Evolutionary conservation across 2,797 vertebrate species (phyloP).

Genomic region (Crocidura indochinensis): DNA sequence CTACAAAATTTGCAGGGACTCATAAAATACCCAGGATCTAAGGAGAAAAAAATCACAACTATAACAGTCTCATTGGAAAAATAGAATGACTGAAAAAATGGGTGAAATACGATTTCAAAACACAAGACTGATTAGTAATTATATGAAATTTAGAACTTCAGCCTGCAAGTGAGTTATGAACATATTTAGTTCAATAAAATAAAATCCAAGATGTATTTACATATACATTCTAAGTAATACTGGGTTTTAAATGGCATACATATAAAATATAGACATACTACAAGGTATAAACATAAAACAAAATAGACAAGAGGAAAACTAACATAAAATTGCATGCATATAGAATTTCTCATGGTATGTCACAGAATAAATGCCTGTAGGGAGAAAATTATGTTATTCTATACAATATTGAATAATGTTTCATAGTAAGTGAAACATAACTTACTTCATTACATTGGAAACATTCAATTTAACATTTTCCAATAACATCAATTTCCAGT

Average conservation of each 20-base stretch:
- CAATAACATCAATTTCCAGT: constrained; percentile 5
- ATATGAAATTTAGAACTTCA: neutral
- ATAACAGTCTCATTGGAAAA: neutral
- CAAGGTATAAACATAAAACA: neutral
- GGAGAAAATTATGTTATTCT: constrained; percentile 1
- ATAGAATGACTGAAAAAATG: neutral
- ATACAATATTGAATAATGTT: neutral
- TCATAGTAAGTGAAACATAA: neutral
- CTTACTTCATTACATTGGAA: constrained; percentile 13
- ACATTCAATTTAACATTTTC: constrained; percentile 6
- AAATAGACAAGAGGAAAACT: neutral
- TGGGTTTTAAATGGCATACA: neutral
- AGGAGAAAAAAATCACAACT: neutral
- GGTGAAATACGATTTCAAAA: neutral
- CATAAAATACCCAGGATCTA: neutral
- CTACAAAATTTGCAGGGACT: too few species aligned
- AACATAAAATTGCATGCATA: neutral
- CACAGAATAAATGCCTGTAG: neutral
- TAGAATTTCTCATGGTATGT: neutral
- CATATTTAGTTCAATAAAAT: neutral
- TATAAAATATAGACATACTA: neutral
- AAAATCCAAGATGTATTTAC: neutral
- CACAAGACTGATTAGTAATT: neutral
- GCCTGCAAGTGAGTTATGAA: neutral
- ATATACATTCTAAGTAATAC: neutral